Conservation (phyloP, 2,888 invertebrate species). For the Ischnus inquisitorius region DNA sequence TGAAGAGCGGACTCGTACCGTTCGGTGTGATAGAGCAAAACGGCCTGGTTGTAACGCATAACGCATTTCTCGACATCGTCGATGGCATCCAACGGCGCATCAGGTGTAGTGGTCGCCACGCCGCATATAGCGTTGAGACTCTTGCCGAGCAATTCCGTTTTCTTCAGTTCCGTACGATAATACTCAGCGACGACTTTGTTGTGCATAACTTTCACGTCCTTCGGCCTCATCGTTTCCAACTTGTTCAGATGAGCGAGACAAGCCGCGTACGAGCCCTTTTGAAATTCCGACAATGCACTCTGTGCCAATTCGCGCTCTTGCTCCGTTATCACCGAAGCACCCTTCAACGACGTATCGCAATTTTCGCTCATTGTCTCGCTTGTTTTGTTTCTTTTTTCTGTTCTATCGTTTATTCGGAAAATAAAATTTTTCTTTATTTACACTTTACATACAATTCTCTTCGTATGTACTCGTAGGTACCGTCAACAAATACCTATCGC, state of each 20-base stretch:
- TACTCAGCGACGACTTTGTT: constrained; percentile 95
- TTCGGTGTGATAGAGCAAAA: constrained; percentile 91
- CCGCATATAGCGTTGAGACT: constrained; percentile 88
- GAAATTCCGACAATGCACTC: constrained; percentile 88
- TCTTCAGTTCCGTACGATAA: constrained; percentile 90
- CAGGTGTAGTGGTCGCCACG: constrained; percentile 77
- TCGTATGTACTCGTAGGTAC: no score
- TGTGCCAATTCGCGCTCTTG: constrained; percentile 88
- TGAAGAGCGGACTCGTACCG: constrained; percentile 90
- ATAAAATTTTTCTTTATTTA: not conserved
- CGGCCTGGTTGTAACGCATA: constrained; percentile 92
- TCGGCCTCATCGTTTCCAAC: constrained; percentile 88
- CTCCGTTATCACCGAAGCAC: constrained; percentile 82
- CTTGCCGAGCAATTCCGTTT: constrained; percentile 91
- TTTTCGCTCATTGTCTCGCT: constrained; percentile 73
- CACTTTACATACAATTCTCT: not conserved
- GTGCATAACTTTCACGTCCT: constrained; percentile 92
- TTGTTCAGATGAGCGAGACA: constrained; percentile 89
- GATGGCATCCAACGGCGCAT: constrained; percentile 86
- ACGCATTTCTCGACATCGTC: constrained; percentile 90
- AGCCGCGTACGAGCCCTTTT: constrained; percentile 88
- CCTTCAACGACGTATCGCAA: constrained; percentile 71
- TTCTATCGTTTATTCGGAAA: not conserved
- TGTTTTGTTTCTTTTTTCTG: not conserved
- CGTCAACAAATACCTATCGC: no score